Conservation (phyloP, 2,888 invertebrate genomes). For the Nipponacmea schrenckii region DNA sequence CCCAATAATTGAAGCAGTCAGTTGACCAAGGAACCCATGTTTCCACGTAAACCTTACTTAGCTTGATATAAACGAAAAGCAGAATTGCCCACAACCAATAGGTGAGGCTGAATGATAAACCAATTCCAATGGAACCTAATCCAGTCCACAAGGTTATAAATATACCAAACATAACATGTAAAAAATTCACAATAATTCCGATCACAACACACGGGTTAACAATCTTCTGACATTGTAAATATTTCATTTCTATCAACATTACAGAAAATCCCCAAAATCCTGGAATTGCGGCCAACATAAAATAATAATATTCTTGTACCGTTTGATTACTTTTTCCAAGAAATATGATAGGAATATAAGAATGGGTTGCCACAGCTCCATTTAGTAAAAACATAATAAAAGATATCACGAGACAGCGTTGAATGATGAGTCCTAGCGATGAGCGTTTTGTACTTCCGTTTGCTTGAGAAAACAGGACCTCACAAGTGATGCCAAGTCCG, state of each 20-base stretch:
- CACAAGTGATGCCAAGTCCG: not conserved
- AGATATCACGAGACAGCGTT: not conserved
- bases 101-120: not conserved
- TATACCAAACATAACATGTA: not conserved
- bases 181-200: not conserved
- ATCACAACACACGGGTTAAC: not conserved
- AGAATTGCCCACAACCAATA: not conserved
- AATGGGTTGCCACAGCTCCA: not conserved
- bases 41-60: not conserved
- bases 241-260: not conserved
- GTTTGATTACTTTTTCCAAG: not conserved
- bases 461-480: not conserved
- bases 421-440: not conserved
- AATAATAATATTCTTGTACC: not conserved
- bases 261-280: not conserved
- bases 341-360: not conserved
- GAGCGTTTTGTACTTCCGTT: not conserved
- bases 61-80: not conserved
- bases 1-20: not conserved
- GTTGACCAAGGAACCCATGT: not conserved
- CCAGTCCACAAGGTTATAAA: not conserved
- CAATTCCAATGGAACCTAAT: not conserved
- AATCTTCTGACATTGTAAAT: not conserved
- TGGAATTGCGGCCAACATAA: not conserved
- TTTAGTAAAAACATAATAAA: not conserved